These are phyloP conservation scores for Drosophila subsilvestris DNA, from an alignment of 2,888 invertebrate genomes.

Conservation along the genomic window DNA sequence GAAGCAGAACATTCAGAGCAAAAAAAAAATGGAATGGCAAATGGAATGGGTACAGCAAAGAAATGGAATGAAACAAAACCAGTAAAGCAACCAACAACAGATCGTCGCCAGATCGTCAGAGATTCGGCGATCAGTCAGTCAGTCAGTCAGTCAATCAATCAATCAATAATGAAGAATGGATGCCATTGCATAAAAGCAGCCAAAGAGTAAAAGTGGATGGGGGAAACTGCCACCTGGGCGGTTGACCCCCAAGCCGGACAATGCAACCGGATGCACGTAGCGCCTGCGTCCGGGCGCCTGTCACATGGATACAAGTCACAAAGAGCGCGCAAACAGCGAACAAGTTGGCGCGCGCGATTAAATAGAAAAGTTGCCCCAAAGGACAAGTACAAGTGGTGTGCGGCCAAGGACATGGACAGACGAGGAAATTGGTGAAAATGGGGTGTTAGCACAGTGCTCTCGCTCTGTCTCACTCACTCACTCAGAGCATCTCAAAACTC, in stretches of 20 bases:
- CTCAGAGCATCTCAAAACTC: constrained; percentile 13
- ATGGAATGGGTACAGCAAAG: background rate
- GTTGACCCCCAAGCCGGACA: constrained; percentile 39
- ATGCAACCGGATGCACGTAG: constrained; percentile 55
- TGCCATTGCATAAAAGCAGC: constrained; percentile 26
- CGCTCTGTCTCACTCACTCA: constrained; percentile 30
- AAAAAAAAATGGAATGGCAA: constrained; percentile 18
- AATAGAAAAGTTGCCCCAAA: constrained; percentile 60
- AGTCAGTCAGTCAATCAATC: background rate
- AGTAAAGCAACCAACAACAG: background rate
- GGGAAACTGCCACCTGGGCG: constrained; percentile 11
- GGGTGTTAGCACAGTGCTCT: constrained; percentile 1
- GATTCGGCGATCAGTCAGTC: background rate
- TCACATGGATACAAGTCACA: constrained; percentile 65
- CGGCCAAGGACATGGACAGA: constrained; percentile 28
- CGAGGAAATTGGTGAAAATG: constrained; percentile 7
- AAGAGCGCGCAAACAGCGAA: constrained; percentile 25
- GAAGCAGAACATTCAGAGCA: constrained; percentile 12
- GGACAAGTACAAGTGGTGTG: constrained; percentile 72
- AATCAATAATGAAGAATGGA: background rate
- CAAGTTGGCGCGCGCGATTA: constrained; percentile 12
- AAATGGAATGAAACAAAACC: background rate
- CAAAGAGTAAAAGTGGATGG: constrained; percentile 28
- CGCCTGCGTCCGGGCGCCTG: constrained; percentile 53
- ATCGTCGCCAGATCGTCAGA: background rate